Conservation (phyloP, 2,888 invertebrate species). For the Celastrina argiolus region DNA sequence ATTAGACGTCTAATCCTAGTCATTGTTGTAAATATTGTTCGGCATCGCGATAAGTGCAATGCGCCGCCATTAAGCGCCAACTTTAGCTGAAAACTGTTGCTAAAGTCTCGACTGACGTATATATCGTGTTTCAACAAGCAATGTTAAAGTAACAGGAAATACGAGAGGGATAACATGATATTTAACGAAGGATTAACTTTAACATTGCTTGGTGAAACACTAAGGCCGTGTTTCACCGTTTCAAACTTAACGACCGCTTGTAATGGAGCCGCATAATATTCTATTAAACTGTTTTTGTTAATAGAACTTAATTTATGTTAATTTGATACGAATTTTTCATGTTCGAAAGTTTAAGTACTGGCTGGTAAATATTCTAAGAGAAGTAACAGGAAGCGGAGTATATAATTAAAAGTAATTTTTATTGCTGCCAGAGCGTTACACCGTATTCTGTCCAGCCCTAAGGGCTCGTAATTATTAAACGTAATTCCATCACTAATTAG, state of each 20-base stretch:
- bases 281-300: conserved; percentile 6
- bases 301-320: conserved; percentile 8
- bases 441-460: conserved; percentile 16
- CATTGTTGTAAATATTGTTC: conserved; percentile 54
- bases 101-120: no score
- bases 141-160: no score
- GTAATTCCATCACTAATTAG: conserved; percentile 20
- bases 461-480: conserved; percentile 20
- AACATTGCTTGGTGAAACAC: no score
- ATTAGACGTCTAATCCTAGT: conserved; percentile 72
- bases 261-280: background rate
- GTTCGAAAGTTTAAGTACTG: conserved; percentile 6
- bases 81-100: background rate
- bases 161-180: no score
- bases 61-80: background rate
- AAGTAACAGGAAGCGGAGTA: conserved; percentile 16
- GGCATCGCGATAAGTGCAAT: background rate
- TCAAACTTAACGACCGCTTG: background rate
- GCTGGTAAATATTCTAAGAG: conserved; percentile 6
- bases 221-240: background rate
- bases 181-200: no score
- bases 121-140: no score
- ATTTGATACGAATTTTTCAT: conserved; percentile 14
- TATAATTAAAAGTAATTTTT: conserved; percentile 24
- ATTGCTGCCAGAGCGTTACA: conserved; percentile 21